phyloP scores from a whole-genome alignment of 2,113 vertebrate species.

The Pionites leucogaster region DNA sequence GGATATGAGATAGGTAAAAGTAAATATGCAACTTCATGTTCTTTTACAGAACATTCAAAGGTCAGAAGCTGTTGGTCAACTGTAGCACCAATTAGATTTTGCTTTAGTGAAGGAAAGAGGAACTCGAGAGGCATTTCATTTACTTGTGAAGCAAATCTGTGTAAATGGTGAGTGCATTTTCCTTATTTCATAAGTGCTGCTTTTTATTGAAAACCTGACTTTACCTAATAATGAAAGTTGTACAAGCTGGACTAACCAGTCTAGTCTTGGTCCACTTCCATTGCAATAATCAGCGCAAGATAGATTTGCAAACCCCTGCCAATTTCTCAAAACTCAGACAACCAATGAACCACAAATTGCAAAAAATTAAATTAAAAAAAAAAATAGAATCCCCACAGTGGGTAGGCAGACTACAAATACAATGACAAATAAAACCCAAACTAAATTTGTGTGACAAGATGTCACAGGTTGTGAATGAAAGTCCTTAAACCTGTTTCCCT shows the following conservation, averaged over 20 bases:
- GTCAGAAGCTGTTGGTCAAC: background rate
- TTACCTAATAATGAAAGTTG: background rate
- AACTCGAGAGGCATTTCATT: background rate
- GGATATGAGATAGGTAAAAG: background rate
- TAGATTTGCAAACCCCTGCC: background rate
- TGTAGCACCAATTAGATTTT: background rate
- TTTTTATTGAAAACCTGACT: background rate
- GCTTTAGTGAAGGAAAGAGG: background rate
- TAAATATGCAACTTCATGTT: accelerated
- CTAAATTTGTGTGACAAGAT: background rate
- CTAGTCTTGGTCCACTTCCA: background rate
- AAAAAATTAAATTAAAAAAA: background rate
- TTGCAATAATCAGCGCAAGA: background rate
- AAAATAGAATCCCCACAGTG: too few species aligned
- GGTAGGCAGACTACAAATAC: background rate
- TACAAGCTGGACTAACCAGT: background rate
- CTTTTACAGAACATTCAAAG: background rate
- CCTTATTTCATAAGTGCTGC: background rate
- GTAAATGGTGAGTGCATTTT: background rate
- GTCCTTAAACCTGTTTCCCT: background rate
- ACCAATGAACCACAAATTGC: background rate
- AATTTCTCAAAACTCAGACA: background rate
- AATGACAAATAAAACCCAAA: background rate
- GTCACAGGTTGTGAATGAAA: background rate
- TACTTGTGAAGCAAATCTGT: background rate